Evolutionary conservation across 2,888 invertebrate genomes (phyloP), one percentile per base, ranked within the genome.

Genomic region (Bombylius major): DNA sequence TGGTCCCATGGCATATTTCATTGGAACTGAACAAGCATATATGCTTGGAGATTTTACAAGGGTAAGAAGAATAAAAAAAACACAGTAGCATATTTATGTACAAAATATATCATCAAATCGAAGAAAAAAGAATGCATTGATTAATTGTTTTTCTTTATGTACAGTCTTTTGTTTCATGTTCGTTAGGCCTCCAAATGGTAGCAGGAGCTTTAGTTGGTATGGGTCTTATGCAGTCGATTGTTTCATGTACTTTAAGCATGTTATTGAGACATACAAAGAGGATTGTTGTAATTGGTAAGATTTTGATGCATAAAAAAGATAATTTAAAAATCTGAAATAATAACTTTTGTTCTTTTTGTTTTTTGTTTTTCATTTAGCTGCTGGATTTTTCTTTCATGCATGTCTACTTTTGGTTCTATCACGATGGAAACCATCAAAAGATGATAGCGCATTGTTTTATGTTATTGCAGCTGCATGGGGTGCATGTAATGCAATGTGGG

Each of bases 381-480:
- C 88, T 5, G 89, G 89, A 39, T 84, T 87, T 57, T 84, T 85
- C 33, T 90, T 89, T 62, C 89, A 89, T 64, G 84, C 86, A 7
- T 88, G 89, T 62, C 76, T 89, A 8, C 74, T 89, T 61, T 77
- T 89, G 65, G 89, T 87, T 1, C 72, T 89, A 62, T 78, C 87
- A 59, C 76, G 86, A 39, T 89, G 89, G 89, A 82, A 87, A 60
- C 89, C 89, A 0, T 86, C 87, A 0, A 81, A 82, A 58, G 88
- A 89, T 54, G 89, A 89, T 65, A 81, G 87, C 14, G 89, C 89
- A 1, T 76, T 89, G 53, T 88, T 89, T 58, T 88, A 88, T 62
- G 86, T 89, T 32, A 87, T 89, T 53, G 86, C 88, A 4, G 88
- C 89, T 0, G 86, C 88, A 0, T 90, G 89, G 89, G 89, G 89